A percentile compares a stretch with the other conserved stretches of the same genome.
Evolutionary conservation across 2,888 invertebrate genomes (phyloP).

Genomic region (Torymus texanus): DNA sequence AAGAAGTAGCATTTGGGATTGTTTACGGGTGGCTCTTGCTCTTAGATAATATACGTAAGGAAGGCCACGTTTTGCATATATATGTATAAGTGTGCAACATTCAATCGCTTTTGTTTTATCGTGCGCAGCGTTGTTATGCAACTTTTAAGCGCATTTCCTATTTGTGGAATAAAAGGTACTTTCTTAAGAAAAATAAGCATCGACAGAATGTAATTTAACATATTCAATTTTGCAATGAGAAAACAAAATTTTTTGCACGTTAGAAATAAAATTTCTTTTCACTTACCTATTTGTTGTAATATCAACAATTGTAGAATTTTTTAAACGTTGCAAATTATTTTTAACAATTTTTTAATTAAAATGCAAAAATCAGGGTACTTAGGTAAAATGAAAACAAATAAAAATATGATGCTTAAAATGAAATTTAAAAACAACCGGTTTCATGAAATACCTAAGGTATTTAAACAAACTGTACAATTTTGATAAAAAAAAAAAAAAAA

Average conservation of each 20-base stretch:
- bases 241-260: constrained; percentile 10
- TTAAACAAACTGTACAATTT: too few species aligned
- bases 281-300: constrained; percentile 28
- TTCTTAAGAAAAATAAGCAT: background rate
- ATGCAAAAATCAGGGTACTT: too few species aligned
- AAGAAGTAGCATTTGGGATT: constrained; percentile 29
- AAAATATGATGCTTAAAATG: too few species aligned
- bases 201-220: too few species aligned
- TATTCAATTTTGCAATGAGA: background rate
- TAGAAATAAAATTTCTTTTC: constrained; percentile 7
- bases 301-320: background rate
- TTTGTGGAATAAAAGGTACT: background rate
- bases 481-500: too few species aligned
- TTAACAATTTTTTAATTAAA: background rate
- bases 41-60: background rate
- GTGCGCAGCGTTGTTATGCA: background rate
- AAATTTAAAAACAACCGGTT: too few species aligned
- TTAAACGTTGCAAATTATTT: background rate
- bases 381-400: too few species aligned
- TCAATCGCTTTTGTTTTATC: background rate
- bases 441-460: too few species aligned
- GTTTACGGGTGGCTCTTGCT: background rate
- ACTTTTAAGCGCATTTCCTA: background rate
- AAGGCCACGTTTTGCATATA: too few species aligned
- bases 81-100: background rate